A percentile compares a stretch with the other conserved stretches of the same genome.
Conservation (phyloP, 2,113 vertebrate species). For the Sarotherodon lohbergeri region DNA sequence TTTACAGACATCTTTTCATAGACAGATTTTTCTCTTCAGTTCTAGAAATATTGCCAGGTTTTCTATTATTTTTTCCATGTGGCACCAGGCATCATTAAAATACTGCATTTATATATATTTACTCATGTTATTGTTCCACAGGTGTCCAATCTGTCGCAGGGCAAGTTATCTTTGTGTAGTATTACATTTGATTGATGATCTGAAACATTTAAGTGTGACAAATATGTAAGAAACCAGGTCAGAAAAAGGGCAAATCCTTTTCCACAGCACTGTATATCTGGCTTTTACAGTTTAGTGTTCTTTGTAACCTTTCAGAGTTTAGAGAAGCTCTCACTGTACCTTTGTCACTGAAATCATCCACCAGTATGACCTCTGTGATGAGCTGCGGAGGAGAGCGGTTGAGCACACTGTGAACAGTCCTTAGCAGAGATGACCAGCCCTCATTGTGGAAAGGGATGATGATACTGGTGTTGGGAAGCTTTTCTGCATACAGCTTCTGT, state of each 20-base stretch:
- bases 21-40: neutral
- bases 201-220: neutral
- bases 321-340: neutral
- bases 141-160: neutral
- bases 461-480: slow-evolving; percentile 83
- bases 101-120: neutral
- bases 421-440: slow-evolving; percentile 89
- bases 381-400: slow-evolving; percentile 86
- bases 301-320: neutral
- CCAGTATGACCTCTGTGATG: slow-evolving; percentile 88
- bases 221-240: neutral
- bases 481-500: slow-evolving; percentile 88
- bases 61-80: neutral
- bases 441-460: slow-evolving; percentile 86
- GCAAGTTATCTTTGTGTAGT: neutral
- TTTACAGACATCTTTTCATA: neutral
- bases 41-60: fast-evolving
- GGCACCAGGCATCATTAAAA: neutral
- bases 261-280: neutral
- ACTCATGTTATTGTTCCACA: neutral
- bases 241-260: neutral
- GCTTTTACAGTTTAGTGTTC: neutral
- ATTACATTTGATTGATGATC: neutral
- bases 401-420: slow-evolving; percentile 88
- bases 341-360: slow-evolving; percentile 92